phyloP scores from a whole-genome alignment of 2,797 vertebrate species.

The Onychomys torridus region DNA sequence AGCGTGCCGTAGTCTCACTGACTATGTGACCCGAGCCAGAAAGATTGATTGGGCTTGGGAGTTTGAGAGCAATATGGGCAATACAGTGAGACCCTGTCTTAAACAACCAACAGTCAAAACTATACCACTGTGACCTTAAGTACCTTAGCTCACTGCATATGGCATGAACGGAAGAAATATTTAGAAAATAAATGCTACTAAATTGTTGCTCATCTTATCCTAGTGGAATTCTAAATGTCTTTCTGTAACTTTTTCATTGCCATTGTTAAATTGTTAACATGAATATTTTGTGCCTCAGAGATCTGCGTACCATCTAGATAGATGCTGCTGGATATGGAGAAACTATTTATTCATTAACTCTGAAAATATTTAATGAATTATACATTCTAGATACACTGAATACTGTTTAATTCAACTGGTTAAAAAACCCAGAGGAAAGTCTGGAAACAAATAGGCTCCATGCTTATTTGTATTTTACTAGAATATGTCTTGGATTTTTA shows the following conservation, averaged over 20 bases:
- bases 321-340: background rate
- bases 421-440: slow-evolving; percentile 3
- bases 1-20: too few species aligned
- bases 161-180: background rate
- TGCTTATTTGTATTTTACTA: slow-evolving; percentile 59
- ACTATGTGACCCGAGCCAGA: too few species aligned
- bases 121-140: background rate
- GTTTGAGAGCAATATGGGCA: background rate
- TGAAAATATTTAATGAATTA: slow-evolving; percentile 48
- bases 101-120: background rate
- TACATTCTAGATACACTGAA: slow-evolving; percentile 47
- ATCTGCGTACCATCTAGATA: background rate
- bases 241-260: background rate
- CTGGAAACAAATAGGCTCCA: background rate
- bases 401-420: slow-evolving; percentile 35
- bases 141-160: background rate
- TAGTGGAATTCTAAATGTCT: slow-evolving; percentile 20
- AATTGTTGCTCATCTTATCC: background rate
- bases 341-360: background rate
- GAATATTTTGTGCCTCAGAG: background rate
- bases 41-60: background rate
- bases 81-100: background rate
- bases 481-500: slow-evolving; percentile 44
- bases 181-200: background rate
- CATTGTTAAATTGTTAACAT: background rate